Base-by-base conservation (phyloP, 1,140 invertebrate species). In the Chelonus insularis region DNA sequence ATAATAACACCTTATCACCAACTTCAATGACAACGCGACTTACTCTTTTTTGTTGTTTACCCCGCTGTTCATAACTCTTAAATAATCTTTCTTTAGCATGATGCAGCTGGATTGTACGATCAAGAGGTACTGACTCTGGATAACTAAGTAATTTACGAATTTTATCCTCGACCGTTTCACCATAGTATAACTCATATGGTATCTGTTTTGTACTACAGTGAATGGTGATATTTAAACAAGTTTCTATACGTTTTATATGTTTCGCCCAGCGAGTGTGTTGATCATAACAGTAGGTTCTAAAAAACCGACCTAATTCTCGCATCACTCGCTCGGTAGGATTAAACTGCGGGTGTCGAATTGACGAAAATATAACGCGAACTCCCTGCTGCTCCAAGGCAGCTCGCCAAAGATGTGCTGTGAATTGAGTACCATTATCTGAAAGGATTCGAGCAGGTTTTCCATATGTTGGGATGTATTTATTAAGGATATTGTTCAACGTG, bases 121-220 rank as follows among this genome's bases (percentile, higher is more conserved):
- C 5, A 4, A 51, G 29, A 1, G 3, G 2, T 4, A 50, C 21
- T 1, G 6, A 2, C 6, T 1, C 2, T 7, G 58, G 58, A 29
- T 51, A 60, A 12, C 8, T 7, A n/a, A 60, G 41, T 18, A 60
- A 4, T 16, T 52, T 16, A 14, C 45, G 20, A 3, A 60, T 60
- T 18, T 14, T 16, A 48, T 67, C 63, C 7, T 9, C 5, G 1
- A 50, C 29, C 39, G 32, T 3, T 37, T 39, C 52, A 8, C 64
- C 58, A 48, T 51, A 70, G 32, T 70, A 66, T 2, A 68, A 36
- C 59, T 66, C 61, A 23, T 52, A 32, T 1, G 68, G 68, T 0
- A 55, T 50, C 11, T 29, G 64, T 1, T 61, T 62, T 0, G 61
- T 70, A 12, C 62, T 67, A 18, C 9, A 32, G 32, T 67, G 63